These are phyloP conservation scores for Globia sparganii DNA, from an alignment of 2,888 invertebrate species.

Conservation along the genomic window DNA sequence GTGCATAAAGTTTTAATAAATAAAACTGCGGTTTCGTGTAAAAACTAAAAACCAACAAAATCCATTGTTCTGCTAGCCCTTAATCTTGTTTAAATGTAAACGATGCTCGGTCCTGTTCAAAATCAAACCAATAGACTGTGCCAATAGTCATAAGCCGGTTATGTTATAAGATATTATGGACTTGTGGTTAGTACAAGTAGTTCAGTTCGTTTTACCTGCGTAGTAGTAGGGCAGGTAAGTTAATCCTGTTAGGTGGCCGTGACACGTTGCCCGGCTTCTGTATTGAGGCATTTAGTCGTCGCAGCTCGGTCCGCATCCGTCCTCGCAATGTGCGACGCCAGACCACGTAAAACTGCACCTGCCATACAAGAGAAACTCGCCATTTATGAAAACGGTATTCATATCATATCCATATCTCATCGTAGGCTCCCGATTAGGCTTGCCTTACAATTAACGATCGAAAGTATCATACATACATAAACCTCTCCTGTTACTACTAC, in stretches of 20 bases:
- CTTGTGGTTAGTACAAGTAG: constrained; percentile 76
- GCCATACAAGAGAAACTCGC: constrained; percentile 89
- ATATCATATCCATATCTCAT: constrained; percentile 74
- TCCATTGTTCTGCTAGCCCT: constrained; percentile 29
- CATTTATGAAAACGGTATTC: constrained; percentile 89
- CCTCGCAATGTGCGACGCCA: constrained; percentile 86
- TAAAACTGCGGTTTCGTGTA: background rate
- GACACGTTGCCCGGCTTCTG: constrained; percentile 89
- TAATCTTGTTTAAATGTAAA: constrained; percentile 59
- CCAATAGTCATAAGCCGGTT: constrained; percentile 83
- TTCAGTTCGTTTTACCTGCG: constrained; percentile 84
- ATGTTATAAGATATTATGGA: constrained; percentile 75
- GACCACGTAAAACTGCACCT: constrained; percentile 85
- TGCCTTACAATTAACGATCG: constrained; percentile 76
- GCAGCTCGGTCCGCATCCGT: constrained; percentile 80
- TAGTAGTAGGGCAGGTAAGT: constrained; percentile 87
- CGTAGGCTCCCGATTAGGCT: constrained; percentile 73
- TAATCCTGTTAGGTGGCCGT: constrained; percentile 90
- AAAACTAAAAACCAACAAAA: constrained; percentile 14
- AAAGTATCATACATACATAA: constrained; percentile 77
- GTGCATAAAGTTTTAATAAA: no score
- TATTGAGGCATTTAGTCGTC: constrained; percentile 81
- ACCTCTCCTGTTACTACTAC: constrained; percentile 70
- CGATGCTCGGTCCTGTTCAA: constrained; percentile 72
- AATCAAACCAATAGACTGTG: constrained; percentile 76